These are phyloP conservation scores for Harpagoxenus sublaevis DNA, from an alignment of 2,888 invertebrate species.

Conservation along the genomic window DNA sequence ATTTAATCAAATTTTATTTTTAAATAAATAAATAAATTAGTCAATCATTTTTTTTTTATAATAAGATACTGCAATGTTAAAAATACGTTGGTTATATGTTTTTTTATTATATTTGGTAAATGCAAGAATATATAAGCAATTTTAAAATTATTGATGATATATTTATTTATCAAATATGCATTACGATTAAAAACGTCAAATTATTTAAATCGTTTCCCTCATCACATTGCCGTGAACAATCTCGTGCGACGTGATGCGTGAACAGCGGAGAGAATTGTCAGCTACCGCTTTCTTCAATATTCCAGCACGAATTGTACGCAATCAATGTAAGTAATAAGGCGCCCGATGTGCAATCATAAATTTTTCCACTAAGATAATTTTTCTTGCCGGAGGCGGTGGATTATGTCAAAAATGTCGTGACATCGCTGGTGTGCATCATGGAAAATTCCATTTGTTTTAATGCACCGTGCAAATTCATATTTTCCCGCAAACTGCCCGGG, in stretches of 20 bases:
- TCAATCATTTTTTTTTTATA: neutral
- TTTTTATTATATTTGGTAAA: neutral
- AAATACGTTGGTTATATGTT: neutral
- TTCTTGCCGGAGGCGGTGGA: neutral
- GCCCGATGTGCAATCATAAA: slow-evolving; percentile 15
- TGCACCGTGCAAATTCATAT: slow-evolving; percentile 58
- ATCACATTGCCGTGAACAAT: neutral
- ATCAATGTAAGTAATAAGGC: slow-evolving; percentile 32
- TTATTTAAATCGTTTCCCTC: slow-evolving; percentile 3
- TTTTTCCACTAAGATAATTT: slow-evolving; percentile 31
- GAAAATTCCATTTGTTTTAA: slow-evolving; percentile 50
- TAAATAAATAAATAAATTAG: neutral
- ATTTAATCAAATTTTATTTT: neutral
- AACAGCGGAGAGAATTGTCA: neutral
- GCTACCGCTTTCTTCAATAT: neutral
- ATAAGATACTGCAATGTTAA: neutral
- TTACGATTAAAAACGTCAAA: neutral
- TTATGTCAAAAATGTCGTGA: slow-evolving; percentile 21
- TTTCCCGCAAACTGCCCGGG: slow-evolving; percentile 52
- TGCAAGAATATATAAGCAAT: neutral
- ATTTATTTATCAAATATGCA: slow-evolving; percentile 4
- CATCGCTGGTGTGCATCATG: slow-evolving; percentile 11
- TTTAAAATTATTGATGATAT: neutral
- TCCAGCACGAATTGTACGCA: slow-evolving; percentile 9
- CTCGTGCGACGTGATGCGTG: neutral